Evolutionary conservation across 2,113 vertebrate genomes (phyloP), one percentile per base, ranked within the genome.

Genomic region (Microcebus jonahi): DNA sequence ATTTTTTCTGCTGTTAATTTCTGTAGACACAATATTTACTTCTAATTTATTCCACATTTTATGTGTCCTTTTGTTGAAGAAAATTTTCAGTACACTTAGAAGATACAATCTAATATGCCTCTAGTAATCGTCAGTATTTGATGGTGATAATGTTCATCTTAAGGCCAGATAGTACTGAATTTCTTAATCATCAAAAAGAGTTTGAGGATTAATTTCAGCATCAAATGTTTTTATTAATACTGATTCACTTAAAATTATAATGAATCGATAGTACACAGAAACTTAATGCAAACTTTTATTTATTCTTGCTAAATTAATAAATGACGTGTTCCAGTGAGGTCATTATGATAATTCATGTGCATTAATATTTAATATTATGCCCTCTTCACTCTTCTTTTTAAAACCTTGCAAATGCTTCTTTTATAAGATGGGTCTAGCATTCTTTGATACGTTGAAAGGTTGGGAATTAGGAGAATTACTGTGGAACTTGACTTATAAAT

Each of bases 1-100:
- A 14, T 89, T 88, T 90, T 96, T 90, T 80, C 29, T 84, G 71
- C 39, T 76, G 3, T 97, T 91, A 86, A 80, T 95, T 89, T 95
- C 53, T 91, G 4, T 14, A 77, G 36, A 48, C 2, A 34, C 13
- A 76, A 50, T 67, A 81, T 75, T 94, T 88, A 25, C 20, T 31
- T 92, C 17, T 48, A 36, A 20, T 55, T 88, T 34, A 82, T 81
- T 17, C 3, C 14, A 15, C 1, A 34, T 90, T 93, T 87, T 90
- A 15, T 88, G 3, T 61, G 7, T 65, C 31, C 21, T 68, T 88
- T 59, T 34, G 79, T 71, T 90, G 42, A 14, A 79, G 68, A 87
- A 92, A 89, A 92, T 23, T n/a, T 45, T 95, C 39, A 91, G 23
- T 20, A 39, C 93, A 79, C 75, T 96, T 95, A 36, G 45, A 93